These are phyloP conservation scores for Holothuria glaberrima DNA, from an alignment of 35 echinoderm and acorn worm genomes.

Conservation along the genomic window DNA sequence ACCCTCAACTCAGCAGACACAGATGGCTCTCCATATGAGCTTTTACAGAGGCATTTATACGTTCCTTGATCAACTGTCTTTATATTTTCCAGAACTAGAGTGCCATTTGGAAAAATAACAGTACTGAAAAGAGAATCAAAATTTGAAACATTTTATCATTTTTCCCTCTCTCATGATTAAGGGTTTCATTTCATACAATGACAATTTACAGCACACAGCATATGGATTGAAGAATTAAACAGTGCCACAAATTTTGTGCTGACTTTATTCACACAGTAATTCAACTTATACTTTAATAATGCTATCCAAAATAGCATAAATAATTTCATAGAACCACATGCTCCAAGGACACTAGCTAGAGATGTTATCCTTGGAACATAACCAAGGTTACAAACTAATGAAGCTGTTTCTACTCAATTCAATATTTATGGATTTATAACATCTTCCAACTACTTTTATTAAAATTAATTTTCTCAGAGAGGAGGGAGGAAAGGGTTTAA, in stretches of 20 bases:
- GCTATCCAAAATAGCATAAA: neutral
- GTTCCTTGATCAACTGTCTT: slow-evolving; percentile 43
- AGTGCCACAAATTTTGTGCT: neutral
- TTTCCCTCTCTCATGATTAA: neutral
- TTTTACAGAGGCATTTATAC: slow-evolving; percentile 67
- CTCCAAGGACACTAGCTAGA: too few relatives aligned
- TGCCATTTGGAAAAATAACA: slow-evolving; percentile 60
- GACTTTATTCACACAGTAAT: neutral
- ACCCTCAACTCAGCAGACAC: slow-evolving; percentile 57
- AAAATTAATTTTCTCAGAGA: neutral
- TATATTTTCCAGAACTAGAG: slow-evolving; percentile 50
- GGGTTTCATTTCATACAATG: neutral
- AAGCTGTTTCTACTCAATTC: neutral
- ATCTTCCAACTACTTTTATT: neutral
- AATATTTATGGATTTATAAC: neutral
- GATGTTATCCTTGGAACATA: too few relatives aligned
- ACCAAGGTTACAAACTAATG: too few relatives aligned
- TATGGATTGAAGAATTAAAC: neutral
- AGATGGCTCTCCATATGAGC: slow-evolving; percentile 43
- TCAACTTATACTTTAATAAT: neutral
- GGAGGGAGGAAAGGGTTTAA: neutral
- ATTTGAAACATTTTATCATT: neutral
- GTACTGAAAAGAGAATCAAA: slow-evolving; percentile 62
- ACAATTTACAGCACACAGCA: neutral
- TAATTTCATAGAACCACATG: too few relatives aligned